Percentiles rank a stretch among this genome's conserved stretches.
These are phyloP conservation scores for Talpa occidentalis DNA, from an alignment of 2,113 vertebrate genomes.

Conservation along the genomic window DNA sequence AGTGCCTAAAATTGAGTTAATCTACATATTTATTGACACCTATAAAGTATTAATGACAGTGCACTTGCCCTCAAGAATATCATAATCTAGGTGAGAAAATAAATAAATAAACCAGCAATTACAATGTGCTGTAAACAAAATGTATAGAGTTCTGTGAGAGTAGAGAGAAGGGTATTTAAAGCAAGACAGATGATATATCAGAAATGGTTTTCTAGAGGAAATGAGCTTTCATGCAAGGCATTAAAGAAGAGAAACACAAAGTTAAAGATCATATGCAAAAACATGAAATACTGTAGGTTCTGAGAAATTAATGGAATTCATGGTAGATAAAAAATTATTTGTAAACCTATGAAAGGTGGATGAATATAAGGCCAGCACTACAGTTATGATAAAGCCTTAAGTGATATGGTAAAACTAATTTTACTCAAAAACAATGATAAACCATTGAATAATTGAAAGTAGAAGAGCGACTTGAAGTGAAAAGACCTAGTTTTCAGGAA, in stretches of 20 bases:
- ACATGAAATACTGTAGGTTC: too few relatives aligned
- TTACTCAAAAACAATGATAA: too few relatives aligned
- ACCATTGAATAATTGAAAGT: too few relatives aligned
- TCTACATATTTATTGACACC: background rate
- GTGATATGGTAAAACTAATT: too few relatives aligned
- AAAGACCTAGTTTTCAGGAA: too few relatives aligned
- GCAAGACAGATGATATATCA: background rate
- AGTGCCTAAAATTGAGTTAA: background rate
- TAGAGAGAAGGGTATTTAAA: background rate
- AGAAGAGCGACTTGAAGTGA: too few relatives aligned
- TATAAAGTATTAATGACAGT: conserved; percentile 15
- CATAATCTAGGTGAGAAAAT: background rate
- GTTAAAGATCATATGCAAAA: too few relatives aligned
- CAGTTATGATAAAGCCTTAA: too few relatives aligned
- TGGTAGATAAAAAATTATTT: too few relatives aligned
- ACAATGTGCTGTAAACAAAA: background rate
- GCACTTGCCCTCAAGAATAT: background rate
- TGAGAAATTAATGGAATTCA: too few relatives aligned
- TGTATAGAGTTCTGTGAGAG: background rate
- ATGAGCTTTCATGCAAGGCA: background rate
- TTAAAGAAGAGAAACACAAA: background rate
- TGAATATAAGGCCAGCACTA: too few relatives aligned
- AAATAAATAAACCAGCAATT: conserved; percentile 9
- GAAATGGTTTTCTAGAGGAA: background rate
- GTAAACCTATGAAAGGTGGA: too few relatives aligned